A percentile compares a stretch with the other conserved stretches of the same genome.
These are phyloP conservation scores for Diplodus puntazzo DNA, from an alignment of 2,797 vertebrate species.

Conservation along the genomic window DNA sequence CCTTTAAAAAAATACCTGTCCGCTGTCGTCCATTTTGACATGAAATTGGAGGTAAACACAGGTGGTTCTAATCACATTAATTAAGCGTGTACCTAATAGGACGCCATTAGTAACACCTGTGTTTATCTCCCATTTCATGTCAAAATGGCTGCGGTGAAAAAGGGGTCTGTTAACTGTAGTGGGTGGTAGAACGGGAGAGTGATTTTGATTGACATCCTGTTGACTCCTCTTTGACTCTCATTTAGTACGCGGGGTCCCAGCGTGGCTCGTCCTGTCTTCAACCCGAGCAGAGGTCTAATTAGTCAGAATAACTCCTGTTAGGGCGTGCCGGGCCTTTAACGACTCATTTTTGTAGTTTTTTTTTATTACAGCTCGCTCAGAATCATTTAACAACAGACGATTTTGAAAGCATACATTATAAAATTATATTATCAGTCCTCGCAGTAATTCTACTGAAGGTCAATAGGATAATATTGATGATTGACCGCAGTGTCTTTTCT, in stretches of 20 bases:
- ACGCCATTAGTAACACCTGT: too few species aligned
- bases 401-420: too few species aligned
- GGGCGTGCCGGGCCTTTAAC: too few species aligned
- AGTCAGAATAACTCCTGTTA: not conserved
- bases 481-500: too few species aligned
- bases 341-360: not conserved
- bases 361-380: not conserved
- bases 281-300: not conserved
- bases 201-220: not conserved
- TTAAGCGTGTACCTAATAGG: too few species aligned
- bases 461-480: not conserved
- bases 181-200: too few species aligned
- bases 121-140: too few species aligned
- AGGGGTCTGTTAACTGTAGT: not conserved
- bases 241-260: not conserved
- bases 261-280: not conserved
- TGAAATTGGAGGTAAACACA: too few species aligned
- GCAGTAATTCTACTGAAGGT: not conserved
- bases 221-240: not conserved
- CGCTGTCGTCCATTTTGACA: too few species aligned
- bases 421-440: not conserved
- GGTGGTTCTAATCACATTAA: too few species aligned
- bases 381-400: not conserved
- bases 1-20: too few species aligned
- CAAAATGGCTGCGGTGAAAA: too few species aligned